phyloP scores from a whole-genome alignment of 2,113 vertebrate genomes.

The Labeo rohita region DNA sequence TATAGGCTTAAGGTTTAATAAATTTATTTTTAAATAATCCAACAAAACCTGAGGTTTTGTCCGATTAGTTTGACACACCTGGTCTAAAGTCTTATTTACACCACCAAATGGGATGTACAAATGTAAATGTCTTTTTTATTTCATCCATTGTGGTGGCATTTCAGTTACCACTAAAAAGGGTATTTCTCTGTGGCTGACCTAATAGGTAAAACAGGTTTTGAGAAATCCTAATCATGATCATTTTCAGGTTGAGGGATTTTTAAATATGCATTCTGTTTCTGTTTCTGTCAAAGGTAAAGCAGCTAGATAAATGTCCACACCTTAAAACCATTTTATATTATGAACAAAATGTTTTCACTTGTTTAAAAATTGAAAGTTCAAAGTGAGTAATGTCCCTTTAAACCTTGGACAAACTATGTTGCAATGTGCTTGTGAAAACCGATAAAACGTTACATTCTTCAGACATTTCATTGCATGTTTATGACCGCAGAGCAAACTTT shows the following conservation, averaged over 20 bases:
- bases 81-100: background rate
- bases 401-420: background rate
- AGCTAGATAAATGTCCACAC: background rate
- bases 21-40: background rate
- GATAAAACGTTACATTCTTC: background rate
- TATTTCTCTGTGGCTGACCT: background rate
- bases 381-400: background rate
- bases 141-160: background rate
- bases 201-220: conserved; percentile 14
- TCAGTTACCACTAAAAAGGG: background rate
- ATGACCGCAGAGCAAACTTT: background rate
- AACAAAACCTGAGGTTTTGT: background rate
- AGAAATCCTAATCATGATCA: background rate
- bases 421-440: background rate
- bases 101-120: too few species aligned
- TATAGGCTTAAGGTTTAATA: background rate
- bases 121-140: background rate
- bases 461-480: background rate
- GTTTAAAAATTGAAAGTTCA: background rate
- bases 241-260: background rate
- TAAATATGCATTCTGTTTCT: background rate
- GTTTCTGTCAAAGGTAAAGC: background rate
- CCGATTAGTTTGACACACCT: background rate
- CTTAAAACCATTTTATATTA: background rate
- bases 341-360: background rate